Conservation (phyloP, 2,797 vertebrate genomes). For the Acrocephalus scirpaceus region DNA sequence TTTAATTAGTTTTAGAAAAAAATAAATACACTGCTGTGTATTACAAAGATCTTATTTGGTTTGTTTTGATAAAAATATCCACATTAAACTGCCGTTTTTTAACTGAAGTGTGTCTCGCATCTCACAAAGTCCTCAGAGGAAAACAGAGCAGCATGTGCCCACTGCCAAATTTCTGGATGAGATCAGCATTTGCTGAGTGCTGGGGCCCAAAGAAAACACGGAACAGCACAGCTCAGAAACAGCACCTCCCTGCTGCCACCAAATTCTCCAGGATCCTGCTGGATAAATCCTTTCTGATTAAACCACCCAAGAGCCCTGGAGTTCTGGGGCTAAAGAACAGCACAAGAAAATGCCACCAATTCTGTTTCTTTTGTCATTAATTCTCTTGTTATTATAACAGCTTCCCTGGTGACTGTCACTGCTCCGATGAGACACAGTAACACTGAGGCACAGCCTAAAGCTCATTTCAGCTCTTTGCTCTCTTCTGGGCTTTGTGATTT, state of each 20-base stretch:
- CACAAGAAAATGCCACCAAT: not conserved
- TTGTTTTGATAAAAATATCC: slow-evolving; percentile 2
- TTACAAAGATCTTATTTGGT: not conserved
- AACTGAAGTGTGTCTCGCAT: not conserved
- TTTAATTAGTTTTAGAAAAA: not conserved
- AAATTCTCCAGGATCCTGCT: not conserved
- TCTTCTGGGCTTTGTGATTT: not conserved
- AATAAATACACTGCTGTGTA: not conserved
- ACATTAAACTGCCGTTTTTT: not conserved
- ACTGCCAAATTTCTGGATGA: not conserved
- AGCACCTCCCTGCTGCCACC: not conserved
- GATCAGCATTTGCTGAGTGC: not conserved
- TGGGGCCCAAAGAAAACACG: slow-evolving; percentile 3
- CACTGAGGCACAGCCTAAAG: not conserved
- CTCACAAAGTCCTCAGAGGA: not conserved
- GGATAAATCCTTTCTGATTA: not conserved
- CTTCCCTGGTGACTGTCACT: not conserved
- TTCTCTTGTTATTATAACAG: not conserved
- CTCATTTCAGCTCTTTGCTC: not conserved
- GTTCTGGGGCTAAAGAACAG: not conserved
- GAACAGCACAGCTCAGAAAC: not conserved
- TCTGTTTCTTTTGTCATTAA: not conserved
- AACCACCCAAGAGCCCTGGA: not conserved
- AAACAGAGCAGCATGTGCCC: not conserved
- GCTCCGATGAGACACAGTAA: not conserved